phyloP scores from a whole-genome alignment of 2,888 invertebrate species.

The Gymnocheta viridis region DNA sequence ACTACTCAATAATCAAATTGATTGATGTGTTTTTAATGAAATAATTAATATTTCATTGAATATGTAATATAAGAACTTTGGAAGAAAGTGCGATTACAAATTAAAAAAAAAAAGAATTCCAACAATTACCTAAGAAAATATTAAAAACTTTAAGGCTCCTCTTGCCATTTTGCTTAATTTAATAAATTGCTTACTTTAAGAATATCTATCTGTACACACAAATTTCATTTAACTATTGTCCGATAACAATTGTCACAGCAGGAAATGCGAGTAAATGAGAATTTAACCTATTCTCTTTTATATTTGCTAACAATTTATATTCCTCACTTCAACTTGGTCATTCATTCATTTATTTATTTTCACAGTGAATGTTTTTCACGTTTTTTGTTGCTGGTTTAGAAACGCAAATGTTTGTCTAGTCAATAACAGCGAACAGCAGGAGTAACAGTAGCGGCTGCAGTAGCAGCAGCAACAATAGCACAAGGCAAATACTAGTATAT shows the following conservation, averaged over 20 bases:
- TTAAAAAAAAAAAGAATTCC: no score
- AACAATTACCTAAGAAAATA: not conserved
- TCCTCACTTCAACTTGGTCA: conserved; percentile 48
- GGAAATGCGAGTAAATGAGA: conserved; percentile 65
- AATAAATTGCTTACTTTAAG: not conserved
- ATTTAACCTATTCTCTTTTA: conserved; percentile 58
- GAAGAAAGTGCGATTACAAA: no score
- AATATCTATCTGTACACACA: not conserved
- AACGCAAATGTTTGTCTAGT: conserved; percentile 70
- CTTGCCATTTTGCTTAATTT: not conserved
- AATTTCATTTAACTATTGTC: conserved; percentile 13
- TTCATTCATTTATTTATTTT: conserved; percentile 54
- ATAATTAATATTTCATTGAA: no score
- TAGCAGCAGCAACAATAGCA: conserved; percentile 37
- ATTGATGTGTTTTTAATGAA: no score
- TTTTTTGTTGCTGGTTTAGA: not conserved
- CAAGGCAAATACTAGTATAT: conserved; percentile 42
- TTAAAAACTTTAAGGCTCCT: not conserved
- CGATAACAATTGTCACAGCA: conserved; percentile 60
- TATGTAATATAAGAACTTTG: no score
- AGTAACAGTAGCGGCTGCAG: conserved; percentile 13
- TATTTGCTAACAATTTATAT: conserved; percentile 64
- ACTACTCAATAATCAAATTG: no score
- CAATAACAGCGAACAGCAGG: conserved; percentile 47
- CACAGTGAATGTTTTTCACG: conserved; percentile 58